These are phyloP conservation scores for Entomyzon cyanotis DNA, from an alignment of 2,113 vertebrate genomes.

Conservation along the genomic window DNA sequence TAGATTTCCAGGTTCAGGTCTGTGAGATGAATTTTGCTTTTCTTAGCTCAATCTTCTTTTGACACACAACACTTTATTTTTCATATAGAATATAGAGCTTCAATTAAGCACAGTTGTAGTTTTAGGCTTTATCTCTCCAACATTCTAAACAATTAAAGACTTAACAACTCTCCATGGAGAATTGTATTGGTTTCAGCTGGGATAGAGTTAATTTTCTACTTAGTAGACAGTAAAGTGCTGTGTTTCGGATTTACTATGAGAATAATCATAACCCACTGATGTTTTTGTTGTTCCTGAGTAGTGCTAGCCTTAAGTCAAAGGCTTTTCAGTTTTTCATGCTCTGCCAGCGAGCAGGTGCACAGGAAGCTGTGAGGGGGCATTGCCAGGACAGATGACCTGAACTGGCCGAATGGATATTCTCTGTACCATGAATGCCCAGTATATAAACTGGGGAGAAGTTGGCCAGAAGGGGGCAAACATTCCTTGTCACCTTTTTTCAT, in stretches of 20 bases:
- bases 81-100: not conserved
- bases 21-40: not conserved
- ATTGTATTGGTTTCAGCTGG: not conserved
- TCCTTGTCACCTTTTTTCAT: not conserved
- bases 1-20: not conserved
- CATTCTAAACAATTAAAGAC: not conserved
- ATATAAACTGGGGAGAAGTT: not conserved
- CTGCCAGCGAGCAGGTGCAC: not conserved
- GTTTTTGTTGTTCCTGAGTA: not conserved
- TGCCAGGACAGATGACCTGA: not conserved
- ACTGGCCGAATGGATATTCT: not conserved
- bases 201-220: not conserved
- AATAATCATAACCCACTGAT: not conserved
- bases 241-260: not conserved
- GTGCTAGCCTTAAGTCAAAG: not conserved
- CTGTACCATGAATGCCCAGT: not conserved
- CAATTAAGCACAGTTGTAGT: not conserved
- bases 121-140: not conserved
- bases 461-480: not conserved
- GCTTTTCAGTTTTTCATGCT: not conserved
- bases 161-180: not conserved
- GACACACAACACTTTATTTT: not conserved
- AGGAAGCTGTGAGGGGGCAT: not conserved
- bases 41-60: not conserved
- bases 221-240: not conserved